Evolutionary conservation across 2,888 invertebrate species (phyloP), one percentile per base, ranked within the genome.

Genomic region (Timema podura): DNA sequence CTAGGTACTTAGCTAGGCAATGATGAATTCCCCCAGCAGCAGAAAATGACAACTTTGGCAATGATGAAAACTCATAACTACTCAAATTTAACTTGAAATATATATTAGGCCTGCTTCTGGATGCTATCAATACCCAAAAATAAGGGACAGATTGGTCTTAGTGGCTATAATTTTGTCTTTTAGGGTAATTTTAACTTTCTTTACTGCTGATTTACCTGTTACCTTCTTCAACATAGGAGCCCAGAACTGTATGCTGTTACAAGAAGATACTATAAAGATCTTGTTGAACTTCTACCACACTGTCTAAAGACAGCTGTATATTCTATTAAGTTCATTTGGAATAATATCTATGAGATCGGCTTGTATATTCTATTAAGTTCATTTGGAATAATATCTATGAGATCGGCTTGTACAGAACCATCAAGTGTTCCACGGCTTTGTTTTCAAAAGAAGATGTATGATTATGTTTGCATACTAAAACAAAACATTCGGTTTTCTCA

Each of bases 1-100:
- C 10, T 57, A 15, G n/a, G 57, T 57, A 57, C 57, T 57, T 57
- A 11, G 57, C 57, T 57, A 57, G 57, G 30, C 8, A 57, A 57
- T 57, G 57, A 30, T 57, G 57, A 3, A 57, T 57, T 16, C 5
- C 5, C n/a, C 1, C 57, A 57, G 2, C 57, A 57, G 30, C 57
- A 16, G 5, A 3, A 57, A 57, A 57, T 16, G 6, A 54, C 2
- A 16, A 54, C 13, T 54, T 54, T 54, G 54, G n/a, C 7, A 54
- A 6, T 54, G 54, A 3, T 10, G 54, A 54, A 54, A 54, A 54
- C 13, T 54, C 54, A 2, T 54, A 54, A 6, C 6, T 54, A 16
- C 6, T 54, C 13, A 54, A 11, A 54, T 54, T 54, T 8, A 11
- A 54, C 7, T 57, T 57, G 0, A 57, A 16, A n/a, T 57, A n/a